These are phyloP conservation scores for Novumbra hubbsi DNA, from an alignment of 2,797 vertebrate genomes.

Conservation along the genomic window DNA sequence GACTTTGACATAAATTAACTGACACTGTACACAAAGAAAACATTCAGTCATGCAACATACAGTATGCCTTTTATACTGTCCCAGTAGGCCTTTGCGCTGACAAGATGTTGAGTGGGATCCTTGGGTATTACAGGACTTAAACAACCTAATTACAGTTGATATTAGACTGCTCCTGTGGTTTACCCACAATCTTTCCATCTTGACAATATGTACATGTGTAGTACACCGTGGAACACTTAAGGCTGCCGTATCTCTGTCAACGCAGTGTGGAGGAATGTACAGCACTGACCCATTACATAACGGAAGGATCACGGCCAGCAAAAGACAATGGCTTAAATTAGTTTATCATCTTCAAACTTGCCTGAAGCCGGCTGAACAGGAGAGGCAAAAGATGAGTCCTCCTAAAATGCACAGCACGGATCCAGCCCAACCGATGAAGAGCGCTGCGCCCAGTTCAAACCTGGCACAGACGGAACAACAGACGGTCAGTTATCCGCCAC, in stretches of 20 bases:
- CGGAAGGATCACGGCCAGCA: background rate
- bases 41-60: conserved; percentile 51
- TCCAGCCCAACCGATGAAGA: conserved; percentile 82
- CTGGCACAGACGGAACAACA: conserved; percentile 43
- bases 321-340: background rate
- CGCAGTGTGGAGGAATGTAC: conserved; percentile 18
- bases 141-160: conserved; percentile 14
- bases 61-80: conserved; percentile 27
- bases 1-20: conserved; percentile 47
- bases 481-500: background rate
- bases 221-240: background rate
- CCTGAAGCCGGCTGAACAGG: conserved; percentile 68
- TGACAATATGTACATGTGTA: background rate
- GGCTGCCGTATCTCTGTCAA: background rate
- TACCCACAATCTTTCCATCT: conserved; percentile 27
- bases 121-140: conserved; percentile 16
- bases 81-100: conserved; percentile 35
- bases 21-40: conserved; percentile 56
- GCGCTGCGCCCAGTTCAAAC: conserved; percentile 79
- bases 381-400: conserved; percentile 74
- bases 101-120: conserved; percentile 54
- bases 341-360: conserved; percentile 26
- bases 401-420: conserved; percentile 76
- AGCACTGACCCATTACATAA: conserved; percentile 5
- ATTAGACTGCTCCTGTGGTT: conserved; percentile 36